Evolutionary conservation across 2,888 invertebrate genomes (phyloP).

Genomic region (Lasioglossum villosulum): DNA sequence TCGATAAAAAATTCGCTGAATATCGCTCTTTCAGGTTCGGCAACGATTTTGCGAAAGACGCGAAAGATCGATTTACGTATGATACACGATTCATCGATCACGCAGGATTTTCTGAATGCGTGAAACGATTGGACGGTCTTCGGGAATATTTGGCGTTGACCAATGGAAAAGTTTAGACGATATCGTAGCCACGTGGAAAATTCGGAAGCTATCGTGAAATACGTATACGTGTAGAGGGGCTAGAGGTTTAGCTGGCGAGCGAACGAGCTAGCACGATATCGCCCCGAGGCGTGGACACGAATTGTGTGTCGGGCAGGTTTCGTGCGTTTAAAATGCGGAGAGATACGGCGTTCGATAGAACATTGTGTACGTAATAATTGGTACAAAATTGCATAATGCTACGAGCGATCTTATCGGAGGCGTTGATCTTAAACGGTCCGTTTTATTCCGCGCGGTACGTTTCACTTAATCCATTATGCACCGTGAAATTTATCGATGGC

Average conservation of each 20-base stretch:
- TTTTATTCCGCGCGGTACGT: constrained; percentile 31
- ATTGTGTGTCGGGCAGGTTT: constrained; percentile 36
- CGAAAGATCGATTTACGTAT: background rate
- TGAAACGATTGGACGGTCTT: background rate
- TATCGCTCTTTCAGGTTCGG: background rate
- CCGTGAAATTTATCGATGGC: constrained; percentile 8
- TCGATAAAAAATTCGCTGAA: background rate
- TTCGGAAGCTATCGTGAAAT: constrained; percentile 9
- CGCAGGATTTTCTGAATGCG: background rate
- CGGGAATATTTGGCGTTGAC: background rate
- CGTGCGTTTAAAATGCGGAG: constrained; percentile 52
- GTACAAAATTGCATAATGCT: constrained; percentile 47
- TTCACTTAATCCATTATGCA: constrained; percentile 26
- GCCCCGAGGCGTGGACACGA: constrained; percentile 32
- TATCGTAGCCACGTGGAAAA: constrained; percentile 4
- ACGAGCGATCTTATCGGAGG: constrained; percentile 29
- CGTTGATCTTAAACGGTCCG: constrained; percentile 47
- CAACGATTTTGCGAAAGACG: too few species aligned
- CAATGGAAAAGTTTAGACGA: background rate
- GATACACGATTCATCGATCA: background rate
- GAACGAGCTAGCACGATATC: constrained; percentile 19
- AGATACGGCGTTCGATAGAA: constrained; percentile 50
- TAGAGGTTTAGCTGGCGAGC: background rate
- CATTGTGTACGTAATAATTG: constrained; percentile 50
- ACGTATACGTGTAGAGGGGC: constrained; percentile 5